Conservation (phyloP, 2,113 vertebrate genomes). For the Alligator sinensis region DNA sequence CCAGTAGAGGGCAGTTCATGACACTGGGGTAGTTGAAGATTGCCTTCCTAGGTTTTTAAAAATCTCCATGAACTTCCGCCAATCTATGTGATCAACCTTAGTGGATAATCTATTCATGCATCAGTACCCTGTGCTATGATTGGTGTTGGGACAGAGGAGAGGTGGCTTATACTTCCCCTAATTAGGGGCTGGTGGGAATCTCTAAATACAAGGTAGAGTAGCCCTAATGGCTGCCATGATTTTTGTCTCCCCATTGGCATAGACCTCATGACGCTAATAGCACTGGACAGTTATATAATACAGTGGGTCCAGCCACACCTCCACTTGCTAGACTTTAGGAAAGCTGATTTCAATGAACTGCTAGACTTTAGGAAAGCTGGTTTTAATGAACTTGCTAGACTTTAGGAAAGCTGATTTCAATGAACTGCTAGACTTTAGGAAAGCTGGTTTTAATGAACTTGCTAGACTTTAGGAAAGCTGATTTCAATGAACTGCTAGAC, state of each 20-base stretch:
- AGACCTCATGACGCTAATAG: neutral
- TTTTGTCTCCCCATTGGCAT: neutral
- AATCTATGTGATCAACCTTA: neutral
- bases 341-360: too few species aligned
- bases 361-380: too few species aligned
- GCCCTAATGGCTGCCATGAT: neutral
- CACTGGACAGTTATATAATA: neutral
- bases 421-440: too few species aligned
- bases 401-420: too few species aligned
- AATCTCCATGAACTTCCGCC: neutral
- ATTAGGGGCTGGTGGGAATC: neutral
- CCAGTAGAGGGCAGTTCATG: neutral
- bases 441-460: neutral
- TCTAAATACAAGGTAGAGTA: neutral
- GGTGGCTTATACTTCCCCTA: constrained; percentile 14
- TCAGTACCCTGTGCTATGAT: neutral
- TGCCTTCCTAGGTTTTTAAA: neutral
- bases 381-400: too few species aligned
- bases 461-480: too few species aligned
- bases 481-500: neutral
- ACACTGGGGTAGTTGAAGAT: neutral
- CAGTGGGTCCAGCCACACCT: neutral
- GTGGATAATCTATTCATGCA: neutral
- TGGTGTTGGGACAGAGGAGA: neutral
- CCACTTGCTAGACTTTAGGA: neutral